These are phyloP conservation scores for Elysia crispata DNA, from an alignment of 2,888 invertebrate species.

Conservation along the genomic window DNA sequence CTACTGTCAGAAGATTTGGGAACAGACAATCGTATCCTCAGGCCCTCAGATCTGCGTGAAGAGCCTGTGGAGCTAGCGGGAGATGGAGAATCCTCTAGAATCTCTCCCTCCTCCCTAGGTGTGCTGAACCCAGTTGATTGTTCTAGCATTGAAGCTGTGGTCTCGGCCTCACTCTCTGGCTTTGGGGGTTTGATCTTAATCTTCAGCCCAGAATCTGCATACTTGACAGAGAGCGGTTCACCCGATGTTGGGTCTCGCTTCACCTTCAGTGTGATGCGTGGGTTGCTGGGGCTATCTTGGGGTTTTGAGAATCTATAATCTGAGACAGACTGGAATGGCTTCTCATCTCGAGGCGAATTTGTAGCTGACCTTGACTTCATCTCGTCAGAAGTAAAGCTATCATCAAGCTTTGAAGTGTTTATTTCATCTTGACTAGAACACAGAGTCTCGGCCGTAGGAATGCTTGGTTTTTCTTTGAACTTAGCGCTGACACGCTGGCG, in stretches of 20 bases:
- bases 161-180: constrained; percentile 7
- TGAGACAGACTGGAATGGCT: not conserved
- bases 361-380: not conserved
- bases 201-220: constrained; percentile 34
- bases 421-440: no score
- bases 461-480: not conserved
- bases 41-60: constrained; percentile 32
- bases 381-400: not conserved
- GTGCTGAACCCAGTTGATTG: constrained; percentile 24
- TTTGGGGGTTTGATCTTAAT: constrained; percentile 42
- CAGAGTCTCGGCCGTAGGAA: not conserved
- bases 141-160: constrained; percentile 1
- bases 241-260: constrained; percentile 38
- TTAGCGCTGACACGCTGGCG: not conserved
- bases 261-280: constrained; percentile 40
- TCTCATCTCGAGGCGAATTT: not conserved
- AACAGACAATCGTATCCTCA: constrained; percentile 39
- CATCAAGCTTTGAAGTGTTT: not conserved
- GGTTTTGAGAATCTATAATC: constrained; percentile 30
- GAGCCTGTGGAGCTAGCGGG: constrained; percentile 20
- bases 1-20: constrained; percentile 17
- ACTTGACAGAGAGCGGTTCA: constrained; percentile 39
- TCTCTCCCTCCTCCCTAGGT: constrained; percentile 43
- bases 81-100: not conserved
- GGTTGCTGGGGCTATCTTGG: constrained; percentile 38